phyloP scores from a whole-genome alignment of 2,113 vertebrate species.

The Notothenia coriiceps region DNA sequence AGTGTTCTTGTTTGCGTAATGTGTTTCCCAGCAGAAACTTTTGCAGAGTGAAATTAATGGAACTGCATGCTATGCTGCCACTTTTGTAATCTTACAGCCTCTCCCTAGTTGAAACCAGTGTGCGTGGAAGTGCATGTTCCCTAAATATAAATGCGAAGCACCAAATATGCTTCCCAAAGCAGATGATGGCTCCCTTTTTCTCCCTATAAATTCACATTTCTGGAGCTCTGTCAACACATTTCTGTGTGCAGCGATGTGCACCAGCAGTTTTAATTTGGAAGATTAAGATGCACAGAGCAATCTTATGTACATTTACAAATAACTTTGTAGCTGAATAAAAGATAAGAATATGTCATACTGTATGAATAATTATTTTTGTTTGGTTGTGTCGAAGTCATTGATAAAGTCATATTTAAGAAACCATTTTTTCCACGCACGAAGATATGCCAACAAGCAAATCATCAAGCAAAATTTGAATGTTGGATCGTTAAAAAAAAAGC shows the following conservation, averaged over 20 bases:
- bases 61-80: neutral
- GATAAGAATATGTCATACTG: slow-evolving; percentile 7
- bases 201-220: neutral
- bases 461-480: neutral
- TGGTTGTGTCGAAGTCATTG: slow-evolving; percentile 5
- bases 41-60: neutral
- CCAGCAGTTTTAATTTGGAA: slow-evolving; percentile 43
- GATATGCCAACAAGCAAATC: neutral
- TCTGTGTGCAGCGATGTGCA: slow-evolving; percentile 29
- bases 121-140: neutral
- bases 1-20: neutral
- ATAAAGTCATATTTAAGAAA: slow-evolving; percentile 9
- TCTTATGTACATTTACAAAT: slow-evolving; percentile 7
- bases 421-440: neutral
- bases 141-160: slow-evolving; percentile 6
- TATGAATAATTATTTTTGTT: slow-evolving; percentile 19
- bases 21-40: too few relatives aligned
- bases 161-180: neutral
- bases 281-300: slow-evolving; percentile 32
- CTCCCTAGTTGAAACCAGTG: neutral
- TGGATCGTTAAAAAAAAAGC: neutral
- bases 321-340: neutral
- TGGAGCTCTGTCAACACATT: slow-evolving; percentile 10
- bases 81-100: neutral
- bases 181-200: slow-evolving; percentile 9